phyloP scores from a whole-genome alignment of 2,888 invertebrate genomes.

The Chrysotoxum bicinctum region DNA sequence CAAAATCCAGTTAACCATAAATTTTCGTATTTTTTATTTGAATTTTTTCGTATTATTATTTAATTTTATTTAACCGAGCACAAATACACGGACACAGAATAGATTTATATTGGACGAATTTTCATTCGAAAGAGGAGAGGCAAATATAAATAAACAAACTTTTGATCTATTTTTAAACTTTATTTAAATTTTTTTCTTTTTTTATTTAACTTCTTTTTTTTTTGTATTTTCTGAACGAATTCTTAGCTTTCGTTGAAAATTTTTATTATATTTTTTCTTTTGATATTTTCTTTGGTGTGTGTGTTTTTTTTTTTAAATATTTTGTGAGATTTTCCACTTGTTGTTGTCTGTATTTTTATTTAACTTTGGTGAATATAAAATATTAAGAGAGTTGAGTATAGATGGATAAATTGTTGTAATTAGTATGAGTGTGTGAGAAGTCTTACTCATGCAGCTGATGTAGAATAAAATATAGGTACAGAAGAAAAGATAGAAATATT shows the following conservation, averaged over 20 bases:
- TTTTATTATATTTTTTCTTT: slow-evolving; percentile 18
- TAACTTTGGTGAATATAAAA: slow-evolving; percentile 11
- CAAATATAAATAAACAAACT: slow-evolving; percentile 59
- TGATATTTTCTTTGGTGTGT: slow-evolving; percentile 9
- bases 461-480: neutral
- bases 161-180: slow-evolving; percentile 65
- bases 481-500: slow-evolving; percentile 2
- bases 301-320: slow-evolving; percentile 40
- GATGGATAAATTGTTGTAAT: slow-evolving; percentile 19
- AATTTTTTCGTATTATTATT: slow-evolving; percentile 1
- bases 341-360: slow-evolving; percentile 19
- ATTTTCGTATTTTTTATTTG: neutral
- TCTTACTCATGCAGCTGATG: slow-evolving; percentile 58
- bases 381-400: neutral
- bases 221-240: neutral
- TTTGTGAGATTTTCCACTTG: slow-evolving; percentile 51
- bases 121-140: slow-evolving; percentile 22
- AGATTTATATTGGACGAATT: slow-evolving; percentile 27
- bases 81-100: slow-evolving; percentile 15
- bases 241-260: slow-evolving; percentile 41
- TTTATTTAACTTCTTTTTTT: slow-evolving; percentile 1
- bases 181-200: slow-evolving; percentile 29
- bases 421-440: neutral
- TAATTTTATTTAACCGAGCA: slow-evolving; percentile 39
- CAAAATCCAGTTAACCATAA: neutral